Evolutionary conservation across 2,797 vertebrate species (phyloP), one percentile per base, ranked within the genome.

Genomic region (Sebastes vulpes): DNA sequence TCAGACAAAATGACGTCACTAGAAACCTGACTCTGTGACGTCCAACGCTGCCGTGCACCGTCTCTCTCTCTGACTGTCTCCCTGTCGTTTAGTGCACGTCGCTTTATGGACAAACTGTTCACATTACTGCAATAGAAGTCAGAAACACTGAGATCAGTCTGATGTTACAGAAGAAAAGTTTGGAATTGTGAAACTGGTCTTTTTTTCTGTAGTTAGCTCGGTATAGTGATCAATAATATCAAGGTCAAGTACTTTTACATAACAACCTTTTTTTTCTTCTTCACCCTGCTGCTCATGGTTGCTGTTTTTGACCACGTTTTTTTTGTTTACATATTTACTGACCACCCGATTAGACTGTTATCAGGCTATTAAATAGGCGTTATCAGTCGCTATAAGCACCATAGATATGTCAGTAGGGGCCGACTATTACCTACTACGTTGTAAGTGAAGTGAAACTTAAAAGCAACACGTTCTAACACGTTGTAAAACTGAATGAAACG

Each of bases 1-100:
- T 87, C 88, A 92, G 84, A 94, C 89, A 68, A 75, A 57, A 53
- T 88, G 90, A 92, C 91, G 82, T 93, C 93, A 91, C 77, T 38
- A 32, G 71, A 73, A 88, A 81, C 61, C 74, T 66, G 86, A 91
- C 38, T 88, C 48, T 46, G 73, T 92, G 90, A 86, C 82, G 81
- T 89, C 46, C 74, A 23, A 65, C 56, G 0, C 38, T 11, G 70
- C 77, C 73, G 29, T 32, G 35, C 35, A 38, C 35, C 35, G 35
- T 38, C 35, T 38, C 48, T 53, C 8, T 42, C 20, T 11, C 35
- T 21, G 7, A 21, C 63, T 42, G n/a, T 14, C 52, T 54, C 21
- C 20, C 23, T 26, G 57, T 10, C 52, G 3, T 29, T 38, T 56
- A 63, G 56, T 38, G 12, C 35, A 38, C 12, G 11, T 71, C 65